A percentile compares a stretch with the other conserved stretches of the same genome.
phyloP scores from a whole-genome alignment of 1,140 invertebrate species.

The Diabrotica virgifera region DNA sequence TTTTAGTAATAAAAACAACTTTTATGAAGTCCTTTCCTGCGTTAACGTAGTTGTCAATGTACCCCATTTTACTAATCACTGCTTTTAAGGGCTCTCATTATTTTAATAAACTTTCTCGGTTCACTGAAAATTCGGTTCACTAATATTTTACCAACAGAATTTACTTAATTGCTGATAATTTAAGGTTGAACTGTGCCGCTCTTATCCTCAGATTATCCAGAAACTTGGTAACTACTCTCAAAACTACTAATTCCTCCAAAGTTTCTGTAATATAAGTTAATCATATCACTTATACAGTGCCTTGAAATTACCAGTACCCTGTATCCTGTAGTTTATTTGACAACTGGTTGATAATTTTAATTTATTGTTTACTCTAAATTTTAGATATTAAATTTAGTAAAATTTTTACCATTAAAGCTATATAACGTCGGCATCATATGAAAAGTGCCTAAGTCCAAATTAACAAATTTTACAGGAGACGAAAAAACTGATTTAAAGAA shows the following conservation, averaged over 20 bases:
- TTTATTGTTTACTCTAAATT: too few species aligned
- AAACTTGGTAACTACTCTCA: neutral
- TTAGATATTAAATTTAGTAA: too few species aligned
- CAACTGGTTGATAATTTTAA: too few species aligned
- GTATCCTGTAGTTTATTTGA: too few species aligned
- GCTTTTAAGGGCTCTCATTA: conserved; percentile 6
- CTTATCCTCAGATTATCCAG: conserved; percentile 9
- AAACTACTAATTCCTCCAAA: conserved; percentile 4
- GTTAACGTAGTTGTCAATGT: neutral
- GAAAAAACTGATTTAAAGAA: too few species aligned
- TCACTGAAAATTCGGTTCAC: conserved; percentile 12
- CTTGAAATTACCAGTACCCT: too few species aligned
- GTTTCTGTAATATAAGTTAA: neutral
- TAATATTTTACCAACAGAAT: conserved; percentile 10
- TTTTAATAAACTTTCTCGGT: conserved; percentile 5
- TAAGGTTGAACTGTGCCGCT: conserved; percentile 4
- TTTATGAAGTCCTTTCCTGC: neutral
- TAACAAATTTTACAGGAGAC: too few species aligned
- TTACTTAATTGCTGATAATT: conserved; percentile 15
- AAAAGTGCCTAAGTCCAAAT: too few species aligned
- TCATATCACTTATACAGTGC: too few species aligned
- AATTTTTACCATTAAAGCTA: too few species aligned
- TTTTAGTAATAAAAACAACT: conserved; percentile 1
- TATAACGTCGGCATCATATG: too few species aligned
- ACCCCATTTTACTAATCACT: conserved; percentile 6